Percentiles rank a stretch among this genome's conserved stretches.
These are phyloP conservation scores for Labeo rohita DNA, from an alignment of 2,113 vertebrate genomes.

Conservation along the genomic window DNA sequence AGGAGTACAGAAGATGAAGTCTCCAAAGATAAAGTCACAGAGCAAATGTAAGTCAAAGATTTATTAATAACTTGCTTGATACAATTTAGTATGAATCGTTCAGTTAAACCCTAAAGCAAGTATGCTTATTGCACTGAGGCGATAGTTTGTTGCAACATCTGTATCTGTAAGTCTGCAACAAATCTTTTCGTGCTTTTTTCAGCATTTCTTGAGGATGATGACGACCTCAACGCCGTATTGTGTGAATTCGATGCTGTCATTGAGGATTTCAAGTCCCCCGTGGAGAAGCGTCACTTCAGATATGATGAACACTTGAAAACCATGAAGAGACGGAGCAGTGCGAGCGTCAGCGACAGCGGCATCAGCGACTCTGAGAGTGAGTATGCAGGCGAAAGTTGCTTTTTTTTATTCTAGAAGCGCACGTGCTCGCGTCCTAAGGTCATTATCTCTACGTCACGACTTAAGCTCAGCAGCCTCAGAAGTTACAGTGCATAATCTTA, in stretches of 20 bases:
- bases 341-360: conserved; percentile 91
- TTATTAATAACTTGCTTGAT: background rate
- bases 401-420: background rate
- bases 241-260: conserved; percentile 93
- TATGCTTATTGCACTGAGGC: background rate
- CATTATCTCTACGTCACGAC: background rate
- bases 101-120: background rate
- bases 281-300: conserved; percentile 86
- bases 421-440: too few species aligned
- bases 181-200: background rate
- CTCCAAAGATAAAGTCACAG: conserved; percentile 71
- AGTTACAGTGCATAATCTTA: background rate
- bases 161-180: background rate
- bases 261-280: conserved; percentile 88
- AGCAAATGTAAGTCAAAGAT: conserved; percentile 58
- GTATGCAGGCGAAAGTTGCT: conserved; percentile 53
- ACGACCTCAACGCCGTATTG: conserved; percentile 83
- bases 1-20: conserved; percentile 69
- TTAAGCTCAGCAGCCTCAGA: background rate
- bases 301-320: conserved; percentile 91
- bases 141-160: background rate
- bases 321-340: conserved; percentile 90
- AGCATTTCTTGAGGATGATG: conserved; percentile 61
- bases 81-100: background rate
- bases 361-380: conserved; percentile 93